A percentile compares a stretch with the other conserved stretches of the same genome.
These are phyloP conservation scores for Trichopria drosophilae DNA, from an alignment of 2,888 invertebrate genomes.

Conservation along the genomic window DNA sequence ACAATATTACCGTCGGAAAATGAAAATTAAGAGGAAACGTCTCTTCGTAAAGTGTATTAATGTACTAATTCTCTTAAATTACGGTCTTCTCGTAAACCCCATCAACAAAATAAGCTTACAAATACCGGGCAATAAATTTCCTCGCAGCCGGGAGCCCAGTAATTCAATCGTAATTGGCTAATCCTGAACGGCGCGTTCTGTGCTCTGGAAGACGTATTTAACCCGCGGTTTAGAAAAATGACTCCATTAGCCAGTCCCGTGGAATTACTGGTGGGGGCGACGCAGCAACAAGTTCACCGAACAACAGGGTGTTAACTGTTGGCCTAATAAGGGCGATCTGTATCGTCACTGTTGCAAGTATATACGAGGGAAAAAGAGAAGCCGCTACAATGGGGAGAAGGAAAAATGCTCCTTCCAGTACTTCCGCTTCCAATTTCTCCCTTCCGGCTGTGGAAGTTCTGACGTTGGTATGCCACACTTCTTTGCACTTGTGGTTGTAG, in stretches of 20 bases:
- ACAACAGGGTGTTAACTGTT: conserved; percentile 51
- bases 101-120: no score
- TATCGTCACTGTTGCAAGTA: conserved; percentile 40
- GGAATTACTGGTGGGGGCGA: conserved; percentile 37
- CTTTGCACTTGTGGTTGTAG: no score
- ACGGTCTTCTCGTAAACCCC: no score
- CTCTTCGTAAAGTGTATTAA: no score
- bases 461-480: no score
- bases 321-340: conserved; percentile 54
- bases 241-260: conserved; percentile 53
- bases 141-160: conserved; percentile 35
- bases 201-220: conserved; percentile 33
- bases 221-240: conserved; percentile 52
- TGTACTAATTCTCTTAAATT: no score
- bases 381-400: no score
- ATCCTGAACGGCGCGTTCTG: conserved; percentile 49
- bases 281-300: conserved; percentile 50
- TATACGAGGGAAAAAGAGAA: conserved; percentile 11
- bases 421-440: conserved; percentile 9
- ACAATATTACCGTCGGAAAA: no score
- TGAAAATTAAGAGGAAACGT: no score
- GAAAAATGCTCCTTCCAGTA: no score
- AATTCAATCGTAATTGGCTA: conserved; percentile 58
- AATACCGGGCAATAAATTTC: conserved; percentile 38
- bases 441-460: conserved; percentile 11